A percentile compares a stretch with the other conserved stretches of the same genome.
These are phyloP conservation scores for Sebastes matsubarae DNA, from an alignment of 2,797 vertebrate species.

Conservation along the genomic window DNA sequence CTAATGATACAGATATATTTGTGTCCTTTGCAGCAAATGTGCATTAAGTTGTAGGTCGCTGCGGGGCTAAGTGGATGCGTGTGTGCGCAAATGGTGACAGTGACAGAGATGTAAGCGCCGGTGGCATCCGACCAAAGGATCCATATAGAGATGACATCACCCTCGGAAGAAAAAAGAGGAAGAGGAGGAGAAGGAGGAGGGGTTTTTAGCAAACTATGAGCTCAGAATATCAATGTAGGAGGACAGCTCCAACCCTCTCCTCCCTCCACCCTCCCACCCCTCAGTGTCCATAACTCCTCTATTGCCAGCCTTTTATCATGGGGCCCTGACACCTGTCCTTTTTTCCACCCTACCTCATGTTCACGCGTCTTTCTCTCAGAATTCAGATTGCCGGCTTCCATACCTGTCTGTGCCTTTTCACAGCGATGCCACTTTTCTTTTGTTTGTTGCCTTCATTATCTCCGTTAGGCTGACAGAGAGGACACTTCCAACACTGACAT, in stretches of 20 bases:
- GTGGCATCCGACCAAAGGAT: slow-evolving; percentile 78
- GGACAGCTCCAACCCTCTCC: slow-evolving; percentile 42
- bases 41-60: slow-evolving; percentile 75
- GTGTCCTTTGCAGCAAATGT: slow-evolving; percentile 71
- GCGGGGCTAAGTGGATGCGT: slow-evolving; percentile 64
- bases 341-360: slow-evolving; percentile 49
- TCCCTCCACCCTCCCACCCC: slow-evolving; percentile 5
- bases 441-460: background rate
- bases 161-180: slow-evolving; percentile 20
- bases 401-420: background rate
- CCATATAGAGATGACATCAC: slow-evolving; percentile 84
- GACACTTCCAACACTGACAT: background rate
- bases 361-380: slow-evolving; percentile 25
- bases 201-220: slow-evolving; percentile 61
- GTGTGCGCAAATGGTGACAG: slow-evolving; percentile 66
- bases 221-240: slow-evolving; percentile 78
- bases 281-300: slow-evolving; percentile 54
- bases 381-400: slow-evolving; percentile 19
- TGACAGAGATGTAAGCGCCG: slow-evolving; percentile 71
- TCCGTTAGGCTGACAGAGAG: background rate
- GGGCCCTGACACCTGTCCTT: slow-evolving; percentile 70
- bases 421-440: slow-evolving; percentile 3
- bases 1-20: slow-evolving; percentile 69
- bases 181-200: slow-evolving; percentile 21
- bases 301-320: slow-evolving; percentile 56